Evolutionary conservation across 2,113 vertebrate species (phyloP), one percentile per base, ranked within the genome.

Genomic region (Apaloderma vittatum): DNA sequence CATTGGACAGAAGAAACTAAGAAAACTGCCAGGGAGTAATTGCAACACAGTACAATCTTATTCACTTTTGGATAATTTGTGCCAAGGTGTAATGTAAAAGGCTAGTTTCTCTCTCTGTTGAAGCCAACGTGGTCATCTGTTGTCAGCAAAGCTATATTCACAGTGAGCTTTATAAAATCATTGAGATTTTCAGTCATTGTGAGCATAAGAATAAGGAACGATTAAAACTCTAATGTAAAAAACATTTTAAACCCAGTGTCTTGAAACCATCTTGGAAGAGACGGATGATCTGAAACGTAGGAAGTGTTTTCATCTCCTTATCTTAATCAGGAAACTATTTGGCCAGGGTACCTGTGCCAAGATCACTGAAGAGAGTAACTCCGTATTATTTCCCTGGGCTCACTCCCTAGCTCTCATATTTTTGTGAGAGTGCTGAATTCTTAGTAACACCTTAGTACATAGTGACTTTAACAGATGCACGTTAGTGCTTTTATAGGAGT

Each of bases 261-360:
- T 70, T 71, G 19, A 6, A 91, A 27, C 3, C 5, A 1, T 90
- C 40, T 77, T 27, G 8, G 59, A 93, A 91, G 29, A 37, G 51
- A 37, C 1, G 0, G 51, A 52, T 71, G 61, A 80, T 52, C 55
- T 91, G 40, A 75, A 72, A 87, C 90, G 40, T 52, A 82, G 57
- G 57, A 87, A 93, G 19, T 19, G 8, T 94, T 72, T 95, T 80
- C 68, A 81, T 85, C 68, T 91, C 26, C 57, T 87, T 94, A 91
- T 87, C 86, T 95, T 86, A 93, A 78, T 61, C 66, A 89, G 61
- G 77, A 95, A 94, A 91, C 32, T 78, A 77, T 90, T 67, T 67
- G 52, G 23, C 57, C 72, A 67, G 37, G 26, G 37, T 48, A 85
- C 45, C 22, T 48, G 10, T 61, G 88, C 74, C 88, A 92, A 75